Evolutionary conservation across 2,888 invertebrate genomes (phyloP).

Genomic region (Plebejus argus): DNA sequence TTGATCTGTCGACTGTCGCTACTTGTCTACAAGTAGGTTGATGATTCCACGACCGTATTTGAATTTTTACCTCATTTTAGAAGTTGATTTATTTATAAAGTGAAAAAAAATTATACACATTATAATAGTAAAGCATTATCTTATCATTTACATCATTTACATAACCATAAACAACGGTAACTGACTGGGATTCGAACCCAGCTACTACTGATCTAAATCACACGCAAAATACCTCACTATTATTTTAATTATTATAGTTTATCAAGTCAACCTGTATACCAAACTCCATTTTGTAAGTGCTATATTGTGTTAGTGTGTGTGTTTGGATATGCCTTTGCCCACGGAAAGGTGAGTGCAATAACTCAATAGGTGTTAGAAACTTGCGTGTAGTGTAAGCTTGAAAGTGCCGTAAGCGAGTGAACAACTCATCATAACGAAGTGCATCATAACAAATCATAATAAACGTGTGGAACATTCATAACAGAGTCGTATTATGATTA

Average conservation of each 20-base stretch:
- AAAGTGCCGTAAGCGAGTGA: constrained; percentile 10
- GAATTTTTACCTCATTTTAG: background rate
- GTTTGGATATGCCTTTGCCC: background rate
- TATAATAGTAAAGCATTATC: background rate
- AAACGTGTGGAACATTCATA: constrained; percentile 28
- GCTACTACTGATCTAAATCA: background rate
- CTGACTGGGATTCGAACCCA: background rate
- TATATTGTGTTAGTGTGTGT: background rate
- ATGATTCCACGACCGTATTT: background rate
- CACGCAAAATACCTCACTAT: background rate
- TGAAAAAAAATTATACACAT: background rate
- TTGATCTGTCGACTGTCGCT: too few species aligned
- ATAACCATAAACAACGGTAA: background rate
- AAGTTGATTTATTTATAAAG: background rate
- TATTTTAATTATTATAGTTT: background rate
- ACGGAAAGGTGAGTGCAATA: background rate
- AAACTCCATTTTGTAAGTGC: background rate
- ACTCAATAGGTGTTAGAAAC: background rate
- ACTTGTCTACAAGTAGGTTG: too few species aligned
- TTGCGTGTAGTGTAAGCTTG: constrained; percentile 9
- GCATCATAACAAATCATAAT: constrained; percentile 21
- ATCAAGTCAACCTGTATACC: background rate
- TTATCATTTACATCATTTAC: background rate
- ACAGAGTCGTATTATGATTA: background rate
- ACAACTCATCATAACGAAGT: constrained; percentile 25